phyloP scores from a whole-genome alignment of 2,113 vertebrate species.

The Fulmarus glacialis region DNA sequence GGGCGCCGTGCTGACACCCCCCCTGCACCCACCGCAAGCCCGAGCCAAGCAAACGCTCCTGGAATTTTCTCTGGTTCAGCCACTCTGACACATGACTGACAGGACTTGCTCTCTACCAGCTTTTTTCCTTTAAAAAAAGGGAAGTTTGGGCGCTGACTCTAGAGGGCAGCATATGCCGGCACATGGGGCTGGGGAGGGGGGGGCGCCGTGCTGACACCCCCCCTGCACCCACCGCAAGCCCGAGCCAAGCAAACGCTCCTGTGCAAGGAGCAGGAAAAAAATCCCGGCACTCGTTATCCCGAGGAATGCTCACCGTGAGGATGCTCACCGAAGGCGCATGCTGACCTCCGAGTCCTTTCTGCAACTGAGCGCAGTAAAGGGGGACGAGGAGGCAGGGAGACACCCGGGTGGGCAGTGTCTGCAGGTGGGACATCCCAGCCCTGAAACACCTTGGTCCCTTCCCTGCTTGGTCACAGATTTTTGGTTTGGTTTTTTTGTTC shows the following conservation, averaged over 20 bases:
- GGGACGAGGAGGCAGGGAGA: neutral
- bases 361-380: neutral
- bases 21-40: fast-evolving
- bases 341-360: neutral
- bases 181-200: slow-evolving; percentile 1
- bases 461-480: neutral
- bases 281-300: neutral
- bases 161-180: slow-evolving; percentile 70
- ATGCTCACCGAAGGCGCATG: neutral
- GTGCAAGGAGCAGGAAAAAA: neutral
- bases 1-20: neutral
- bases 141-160: neutral
- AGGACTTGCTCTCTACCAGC: neutral
- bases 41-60: fast-evolving
- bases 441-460: neutral
- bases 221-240: fast-evolving
- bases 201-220: neutral
- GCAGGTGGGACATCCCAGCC: neutral
- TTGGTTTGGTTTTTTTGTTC: neutral
- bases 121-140: neutral
- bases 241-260: fast-evolving
- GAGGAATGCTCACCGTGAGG: neutral
- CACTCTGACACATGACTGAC: neutral
- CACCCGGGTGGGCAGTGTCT: fast-evolving
- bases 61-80: neutral